Conservation (phyloP, 2,797 vertebrate genomes). For the Sciurus vulgaris region DNA sequence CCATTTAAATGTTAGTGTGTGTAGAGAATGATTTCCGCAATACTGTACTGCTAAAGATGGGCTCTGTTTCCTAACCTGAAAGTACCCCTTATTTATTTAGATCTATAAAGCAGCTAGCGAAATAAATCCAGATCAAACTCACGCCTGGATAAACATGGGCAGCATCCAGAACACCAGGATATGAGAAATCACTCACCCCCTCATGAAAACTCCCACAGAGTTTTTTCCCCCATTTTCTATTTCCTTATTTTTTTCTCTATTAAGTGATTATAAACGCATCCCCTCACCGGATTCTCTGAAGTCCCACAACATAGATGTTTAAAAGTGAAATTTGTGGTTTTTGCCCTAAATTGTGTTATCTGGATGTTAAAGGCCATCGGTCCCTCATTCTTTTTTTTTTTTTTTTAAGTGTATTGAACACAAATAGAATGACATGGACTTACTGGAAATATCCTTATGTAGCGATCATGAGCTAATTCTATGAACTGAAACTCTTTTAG, state of each 20-base stretch:
- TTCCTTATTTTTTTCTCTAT: not conserved
- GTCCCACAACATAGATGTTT: not conserved
- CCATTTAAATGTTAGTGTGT: not conserved
- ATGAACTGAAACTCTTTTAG: not conserved
- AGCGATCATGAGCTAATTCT: not conserved
- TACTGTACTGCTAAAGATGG: not conserved
- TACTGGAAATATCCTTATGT: not conserved
- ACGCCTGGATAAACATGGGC: constrained; percentile 97
- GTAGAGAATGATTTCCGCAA: not conserved
- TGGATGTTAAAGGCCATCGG: not conserved
- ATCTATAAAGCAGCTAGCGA: constrained; percentile 93
- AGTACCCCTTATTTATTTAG: constrained; percentile 85
- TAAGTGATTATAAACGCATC: not conserved
- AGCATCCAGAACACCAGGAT: constrained; percentile 95
- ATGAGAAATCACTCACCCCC: constrained; percentile 53
- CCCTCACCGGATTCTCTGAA: not conserved
- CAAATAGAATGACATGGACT: not conserved
- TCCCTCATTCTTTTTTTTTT: not conserved
- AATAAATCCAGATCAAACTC: constrained; percentile 93
- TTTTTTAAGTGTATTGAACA: not conserved
- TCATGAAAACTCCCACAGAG: not conserved
- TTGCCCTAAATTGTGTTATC: not conserved
- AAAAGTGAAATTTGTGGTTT: not conserved
- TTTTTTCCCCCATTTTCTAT: not conserved
- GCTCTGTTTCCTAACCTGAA: constrained; percentile 64